Evolutionary conservation across 2,797 vertebrate genomes (phyloP).

Genomic region (Taenioides sp.): DNA sequence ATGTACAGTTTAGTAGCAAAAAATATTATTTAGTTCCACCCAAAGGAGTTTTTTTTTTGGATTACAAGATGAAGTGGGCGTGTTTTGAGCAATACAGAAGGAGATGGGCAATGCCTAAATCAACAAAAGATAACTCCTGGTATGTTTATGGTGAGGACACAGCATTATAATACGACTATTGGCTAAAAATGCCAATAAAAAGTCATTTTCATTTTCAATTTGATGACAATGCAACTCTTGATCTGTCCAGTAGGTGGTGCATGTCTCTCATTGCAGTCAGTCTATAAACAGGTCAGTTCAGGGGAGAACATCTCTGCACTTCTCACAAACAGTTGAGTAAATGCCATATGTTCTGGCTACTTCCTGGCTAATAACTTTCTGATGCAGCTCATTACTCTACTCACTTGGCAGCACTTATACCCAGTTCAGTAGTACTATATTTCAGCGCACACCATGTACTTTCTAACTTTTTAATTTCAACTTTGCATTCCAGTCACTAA

Average conservation of each 20-base stretch:
- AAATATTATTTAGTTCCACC: too few relatives aligned
- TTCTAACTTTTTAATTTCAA: background rate
- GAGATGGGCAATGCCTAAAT: too few relatives aligned
- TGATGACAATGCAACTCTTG: background rate
- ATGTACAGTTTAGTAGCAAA: too few relatives aligned
- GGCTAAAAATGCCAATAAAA: too few relatives aligned
- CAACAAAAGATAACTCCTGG: too few relatives aligned
- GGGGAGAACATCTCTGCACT: slow-evolving; percentile 24
- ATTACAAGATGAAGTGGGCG: too few relatives aligned
- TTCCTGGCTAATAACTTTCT: slow-evolving; percentile 8
- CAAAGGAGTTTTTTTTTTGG: background rate
- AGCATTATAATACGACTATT: too few relatives aligned
- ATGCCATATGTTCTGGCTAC: background rate
- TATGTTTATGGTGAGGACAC: too few relatives aligned
- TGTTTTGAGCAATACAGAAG: too few relatives aligned
- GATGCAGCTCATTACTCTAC: background rate
- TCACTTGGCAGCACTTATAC: background rate
- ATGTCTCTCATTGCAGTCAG: slow-evolving; percentile 32
- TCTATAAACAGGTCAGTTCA: slow-evolving; percentile 54
- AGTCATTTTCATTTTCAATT: background rate
- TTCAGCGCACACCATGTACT: slow-evolving; percentile 2
- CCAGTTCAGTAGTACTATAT: background rate
- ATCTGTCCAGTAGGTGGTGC: slow-evolving; percentile 44
- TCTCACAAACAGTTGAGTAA: background rate
- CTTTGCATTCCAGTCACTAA: slow-evolving; percentile 2